These are phyloP conservation scores for Stictocephala bisonia DNA, from an alignment of 2,888 invertebrate genomes.

Conservation along the genomic window DNA sequence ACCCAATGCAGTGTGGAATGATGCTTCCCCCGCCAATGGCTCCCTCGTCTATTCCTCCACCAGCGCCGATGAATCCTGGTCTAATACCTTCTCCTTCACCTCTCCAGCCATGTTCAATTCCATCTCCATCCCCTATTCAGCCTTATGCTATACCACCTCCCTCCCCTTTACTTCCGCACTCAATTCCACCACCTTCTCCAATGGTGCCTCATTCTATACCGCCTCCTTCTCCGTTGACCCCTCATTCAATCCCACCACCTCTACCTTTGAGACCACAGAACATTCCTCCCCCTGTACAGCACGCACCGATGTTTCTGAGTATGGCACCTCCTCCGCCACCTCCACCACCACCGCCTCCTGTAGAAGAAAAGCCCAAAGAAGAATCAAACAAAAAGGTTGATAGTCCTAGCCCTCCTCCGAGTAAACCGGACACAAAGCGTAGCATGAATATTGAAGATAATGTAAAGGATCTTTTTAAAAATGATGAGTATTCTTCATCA, in stretches of 20 bases:
- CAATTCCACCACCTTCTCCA: slow-evolving; percentile 69
- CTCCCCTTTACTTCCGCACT: slow-evolving; percentile 63
- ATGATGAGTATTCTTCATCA: slow-evolving; percentile 25
- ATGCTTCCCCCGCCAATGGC: slow-evolving; percentile 64
- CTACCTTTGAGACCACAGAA: slow-evolving; percentile 60
- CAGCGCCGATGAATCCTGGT: slow-evolving; percentile 55
- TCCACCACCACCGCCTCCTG: slow-evolving; percentile 62
- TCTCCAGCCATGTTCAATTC: slow-evolving; percentile 59
- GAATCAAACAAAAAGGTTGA: not conserved
- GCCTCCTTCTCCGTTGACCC: slow-evolving; percentile 62
- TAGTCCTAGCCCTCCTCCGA: slow-evolving; percentile 49
- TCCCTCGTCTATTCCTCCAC: slow-evolving; percentile 58
- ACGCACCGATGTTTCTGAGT: slow-evolving; percentile 61
- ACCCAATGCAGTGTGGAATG: slow-evolving; percentile 58
- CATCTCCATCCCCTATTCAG: slow-evolving; percentile 61
- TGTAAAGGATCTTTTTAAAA: slow-evolving; percentile 10
- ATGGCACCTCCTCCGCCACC: slow-evolving; percentile 62
- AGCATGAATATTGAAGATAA: not conserved
- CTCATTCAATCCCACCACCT: slow-evolving; percentile 53
- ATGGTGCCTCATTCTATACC: slow-evolving; percentile 68
- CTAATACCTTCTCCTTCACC: slow-evolving; percentile 60
- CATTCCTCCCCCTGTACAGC: slow-evolving; percentile 34
- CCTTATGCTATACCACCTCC: slow-evolving; percentile 61
- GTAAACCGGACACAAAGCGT: slow-evolving; percentile 41
- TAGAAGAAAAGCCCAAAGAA: slow-evolving; percentile 60